Base-by-base conservation (phyloP, 1,140 invertebrate genomes). In the Drosophila mauritiana region DNA sequence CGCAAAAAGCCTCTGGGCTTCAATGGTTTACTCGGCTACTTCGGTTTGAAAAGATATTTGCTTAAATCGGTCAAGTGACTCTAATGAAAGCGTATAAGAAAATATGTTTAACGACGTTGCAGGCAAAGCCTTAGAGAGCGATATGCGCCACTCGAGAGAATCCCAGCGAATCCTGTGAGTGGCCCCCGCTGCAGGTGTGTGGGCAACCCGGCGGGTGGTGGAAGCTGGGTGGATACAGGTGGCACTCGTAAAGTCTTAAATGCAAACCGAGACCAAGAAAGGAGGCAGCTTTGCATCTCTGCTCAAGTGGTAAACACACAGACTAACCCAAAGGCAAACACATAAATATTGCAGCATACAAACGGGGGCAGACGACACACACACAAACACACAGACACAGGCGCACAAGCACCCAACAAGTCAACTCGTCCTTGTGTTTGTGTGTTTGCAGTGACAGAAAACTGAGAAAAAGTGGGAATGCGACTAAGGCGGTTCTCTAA, bases 291-390 rank as follows among this genome's bases (percentile, higher is more conserved):
- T 77, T 77, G 56, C 81, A 73, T 80, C 68, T 80, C 40, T 73
- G 67, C 63, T 73, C 55, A 74, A 86, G 79, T 76, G 83, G 83
- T 79, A 88, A 78, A 78, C 68, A 80, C 54, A 73, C 63, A 69
- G 22, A 65, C 58, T 34, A 25, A 57, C 15, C 46, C 39, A 61
- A 39, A 68, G 39, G 59, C 42, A 64, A 39, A 75, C 46, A 62
- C 42, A 62, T 83, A 89, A 88, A 88, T 88, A 83, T 69, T 88
- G 84, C 75, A 89, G 84, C 79, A 89, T 61, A 80, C 79, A 77
- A 88, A 88, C 63, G 84, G 84, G 83, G 83, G 84, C 83, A 86
- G 80, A 55, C 73, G 65, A 73, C 74, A 45, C 42, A 17, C n/a
- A 42, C 74, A 45, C 42, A 17, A 8, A 17, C 40, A 42, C 25